These are phyloP conservation scores for Galaxea fascicularis DNA, from an alignment of 92 coral and sea anemone genomes.

Conservation along the genomic window DNA sequence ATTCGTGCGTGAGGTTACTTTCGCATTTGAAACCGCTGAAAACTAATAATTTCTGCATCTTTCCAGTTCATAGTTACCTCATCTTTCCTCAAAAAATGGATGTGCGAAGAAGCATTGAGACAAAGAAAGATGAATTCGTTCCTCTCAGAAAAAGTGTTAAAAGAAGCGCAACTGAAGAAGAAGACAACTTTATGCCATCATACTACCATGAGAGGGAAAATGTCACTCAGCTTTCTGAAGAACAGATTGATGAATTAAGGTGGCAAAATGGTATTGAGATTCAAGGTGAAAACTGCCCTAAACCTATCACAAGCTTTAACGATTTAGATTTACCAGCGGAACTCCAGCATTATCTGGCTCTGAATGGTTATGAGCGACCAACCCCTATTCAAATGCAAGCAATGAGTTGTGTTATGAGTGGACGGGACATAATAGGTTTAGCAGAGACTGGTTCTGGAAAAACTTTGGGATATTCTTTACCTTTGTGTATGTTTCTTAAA, in stretches of 20 bases:
- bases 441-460: constrained; percentile 99
- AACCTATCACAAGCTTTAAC: constrained; percentile 78
- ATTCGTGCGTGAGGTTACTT: neutral
- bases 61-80: neutral
- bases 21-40: neutral
- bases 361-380: constrained; percentile 73
- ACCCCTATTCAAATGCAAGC: constrained; percentile 98
- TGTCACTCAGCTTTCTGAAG: constrained; percentile 72
- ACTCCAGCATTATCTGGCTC: constrained; percentile 67
- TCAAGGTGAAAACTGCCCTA: constrained; percentile 91
- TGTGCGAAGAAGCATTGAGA: neutral
- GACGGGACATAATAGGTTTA: constrained; percentile 95
- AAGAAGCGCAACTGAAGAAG: constrained; percentile 78
- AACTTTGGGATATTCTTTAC: constrained; percentile 91
- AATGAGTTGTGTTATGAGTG: constrained; percentile 95
- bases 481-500: constrained; percentile 85
- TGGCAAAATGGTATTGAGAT: constrained; percentile 91
- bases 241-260: constrained; percentile 85
- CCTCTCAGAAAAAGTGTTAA: constrained; percentile 83
- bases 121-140: constrained; percentile 49
- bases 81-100: neutral
- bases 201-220: constrained; percentile 80
- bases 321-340: constrained; percentile 79
- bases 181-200: constrained; percentile 83
- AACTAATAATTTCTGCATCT: neutral